A percentile compares a stretch with the other conserved stretches of the same genome.
Conservation (phyloP, 2,888 invertebrate genomes). For the Pristionchus arcanus region DNA sequence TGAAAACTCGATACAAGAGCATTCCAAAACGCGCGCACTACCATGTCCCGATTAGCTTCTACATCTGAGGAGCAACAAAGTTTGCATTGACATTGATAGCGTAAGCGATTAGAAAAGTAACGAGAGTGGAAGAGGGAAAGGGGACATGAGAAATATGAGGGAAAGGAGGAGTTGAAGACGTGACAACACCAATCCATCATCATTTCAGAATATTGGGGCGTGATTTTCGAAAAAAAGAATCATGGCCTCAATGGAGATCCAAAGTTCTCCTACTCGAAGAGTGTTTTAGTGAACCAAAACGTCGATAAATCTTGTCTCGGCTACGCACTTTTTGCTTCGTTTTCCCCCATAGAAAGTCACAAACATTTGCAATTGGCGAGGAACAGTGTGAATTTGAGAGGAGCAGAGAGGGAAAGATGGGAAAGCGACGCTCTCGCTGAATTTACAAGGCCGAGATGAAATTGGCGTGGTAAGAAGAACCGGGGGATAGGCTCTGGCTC, state of each 20-base stretch:
- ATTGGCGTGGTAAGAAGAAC: background rate
- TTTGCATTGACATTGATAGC: slow-evolving; percentile 29
- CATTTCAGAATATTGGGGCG: background rate
- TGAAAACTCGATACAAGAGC: background rate
- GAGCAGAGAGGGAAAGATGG: background rate
- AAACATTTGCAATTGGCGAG: background rate
- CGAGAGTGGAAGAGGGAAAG: background rate
- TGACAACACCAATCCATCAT: background rate
- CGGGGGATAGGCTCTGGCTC: too few relatives aligned
- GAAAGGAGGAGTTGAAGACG: background rate
- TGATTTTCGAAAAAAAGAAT: background rate
- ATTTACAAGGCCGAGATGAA: slow-evolving; percentile 49
- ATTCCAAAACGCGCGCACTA: background rate
- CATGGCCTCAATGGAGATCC: background rate
- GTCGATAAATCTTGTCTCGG: slow-evolving; percentile 6
- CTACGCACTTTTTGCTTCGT: background rate
- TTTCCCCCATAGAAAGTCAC: slow-evolving; percentile 11
- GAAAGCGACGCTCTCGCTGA: slow-evolving; percentile 1
- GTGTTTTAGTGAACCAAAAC: background rate
- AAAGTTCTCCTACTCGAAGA: background rate
- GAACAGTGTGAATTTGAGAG: background rate
- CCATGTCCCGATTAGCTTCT: background rate
- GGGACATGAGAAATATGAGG: slow-evolving; percentile 14
- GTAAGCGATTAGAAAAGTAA: slow-evolving; percentile 29
- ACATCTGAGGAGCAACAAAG: background rate